A percentile compares a stretch with the other conserved stretches of the same genome.
phyloP scores from a whole-genome alignment of 2,113 vertebrate species.

The Eclectus roratus region DNA sequence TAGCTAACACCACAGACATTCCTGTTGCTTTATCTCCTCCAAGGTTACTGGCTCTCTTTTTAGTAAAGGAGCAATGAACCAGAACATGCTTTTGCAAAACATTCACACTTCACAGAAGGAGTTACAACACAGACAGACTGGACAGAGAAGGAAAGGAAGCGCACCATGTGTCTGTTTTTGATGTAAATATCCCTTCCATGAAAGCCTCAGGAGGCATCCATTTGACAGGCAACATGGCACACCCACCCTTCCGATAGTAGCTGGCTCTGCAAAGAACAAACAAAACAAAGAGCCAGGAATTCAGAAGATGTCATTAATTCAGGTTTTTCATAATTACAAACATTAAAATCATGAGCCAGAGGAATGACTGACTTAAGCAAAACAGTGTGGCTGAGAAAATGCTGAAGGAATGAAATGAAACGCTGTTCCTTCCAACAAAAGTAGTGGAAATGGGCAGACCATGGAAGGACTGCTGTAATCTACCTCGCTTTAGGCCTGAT shows the following conservation, averaged over 20 bases:
- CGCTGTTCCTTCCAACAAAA: background rate
- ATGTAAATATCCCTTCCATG: slow-evolving; percentile 99
- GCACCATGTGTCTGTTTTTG: slow-evolving; percentile 98
- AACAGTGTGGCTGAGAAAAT: background rate
- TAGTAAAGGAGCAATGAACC: background rate
- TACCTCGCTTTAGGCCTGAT: background rate
- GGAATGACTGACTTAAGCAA: background rate
- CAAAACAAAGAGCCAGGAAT: background rate
- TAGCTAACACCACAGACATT: background rate
- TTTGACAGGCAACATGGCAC: slow-evolving; percentile 97
- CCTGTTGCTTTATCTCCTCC: background rate
- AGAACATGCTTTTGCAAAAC: background rate
- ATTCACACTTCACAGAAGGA: background rate
- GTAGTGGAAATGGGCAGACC: background rate
- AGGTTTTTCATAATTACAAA: background rate
- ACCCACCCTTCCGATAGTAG: slow-evolving; percentile 97
- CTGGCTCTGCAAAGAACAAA: slow-evolving; percentile 83
- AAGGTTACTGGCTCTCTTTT: background rate
- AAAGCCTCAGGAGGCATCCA: slow-evolving; percentile 99
- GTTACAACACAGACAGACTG: background rate
- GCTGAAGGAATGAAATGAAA: background rate
- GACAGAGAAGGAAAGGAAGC: background rate
- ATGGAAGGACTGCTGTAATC: background rate
- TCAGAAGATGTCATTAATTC: background rate
- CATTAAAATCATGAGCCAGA: background rate